Evolutionary conservation across 2,888 invertebrate species (phyloP).

Genomic region (Criorhina ranunculi): DNA sequence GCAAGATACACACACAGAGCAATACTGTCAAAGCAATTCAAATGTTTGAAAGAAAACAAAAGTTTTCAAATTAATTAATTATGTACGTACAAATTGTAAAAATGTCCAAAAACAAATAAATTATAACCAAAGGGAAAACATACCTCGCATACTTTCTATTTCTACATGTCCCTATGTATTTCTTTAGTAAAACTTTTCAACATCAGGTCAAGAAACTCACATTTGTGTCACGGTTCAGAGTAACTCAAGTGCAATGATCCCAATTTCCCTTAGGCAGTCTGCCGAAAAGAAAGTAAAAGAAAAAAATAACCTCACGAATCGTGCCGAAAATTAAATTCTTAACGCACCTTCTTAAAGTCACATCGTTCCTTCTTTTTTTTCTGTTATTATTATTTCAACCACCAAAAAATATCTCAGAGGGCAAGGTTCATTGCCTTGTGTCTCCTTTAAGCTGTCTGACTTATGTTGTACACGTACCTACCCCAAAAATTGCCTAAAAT

Average conservation of each 20-base stretch:
- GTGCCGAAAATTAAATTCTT: conserved; percentile 62
- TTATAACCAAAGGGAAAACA: not conserved
- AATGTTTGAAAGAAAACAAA: not conserved
- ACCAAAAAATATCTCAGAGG: conserved; percentile 25
- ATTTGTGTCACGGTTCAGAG: conserved; percentile 62
- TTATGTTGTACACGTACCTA: conserved; percentile 33
- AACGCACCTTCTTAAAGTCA: conserved; percentile 63
- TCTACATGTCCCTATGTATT: not conserved
- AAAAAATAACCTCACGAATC: conserved; percentile 38
- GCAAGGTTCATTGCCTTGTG: conserved; percentile 67
- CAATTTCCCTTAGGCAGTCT: conserved; percentile 44
- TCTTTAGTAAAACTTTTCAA: conserved; percentile 2
- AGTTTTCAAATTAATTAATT: not conserved
- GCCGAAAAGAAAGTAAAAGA: conserved; percentile 27
- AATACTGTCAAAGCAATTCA: no score
- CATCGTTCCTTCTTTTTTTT: not conserved
- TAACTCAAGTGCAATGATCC: conserved; percentile 67
- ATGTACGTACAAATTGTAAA: not conserved
- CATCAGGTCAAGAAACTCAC: conserved; percentile 45
- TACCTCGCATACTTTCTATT: not conserved
- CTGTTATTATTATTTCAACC: conserved; percentile 26
- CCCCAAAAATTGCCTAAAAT: conserved; percentile 68
- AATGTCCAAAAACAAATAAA: not conserved
- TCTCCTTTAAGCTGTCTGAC: conserved; percentile 55
- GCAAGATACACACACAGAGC: no score